A percentile compares a stretch with the other conserved stretches of the same genome.
Conservation (phyloP, 2,888 invertebrate species). For the Amphipoea oculea region DNA sequence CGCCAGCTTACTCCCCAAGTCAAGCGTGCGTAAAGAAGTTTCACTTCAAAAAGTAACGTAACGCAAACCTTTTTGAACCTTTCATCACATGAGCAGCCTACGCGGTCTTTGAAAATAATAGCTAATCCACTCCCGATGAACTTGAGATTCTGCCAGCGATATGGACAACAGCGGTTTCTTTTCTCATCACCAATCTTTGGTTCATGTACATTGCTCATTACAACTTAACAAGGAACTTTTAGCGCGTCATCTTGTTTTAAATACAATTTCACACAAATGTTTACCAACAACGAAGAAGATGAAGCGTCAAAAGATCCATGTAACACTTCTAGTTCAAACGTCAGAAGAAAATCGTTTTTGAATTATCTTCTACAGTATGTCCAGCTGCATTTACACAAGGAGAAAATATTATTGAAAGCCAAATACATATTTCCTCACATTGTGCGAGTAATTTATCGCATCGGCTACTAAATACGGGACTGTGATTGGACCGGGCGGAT, state of each 20-base stretch:
- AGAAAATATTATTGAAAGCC: neutral
- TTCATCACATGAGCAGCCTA: neutral
- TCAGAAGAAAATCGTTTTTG: neutral
- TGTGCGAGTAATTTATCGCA: neutral
- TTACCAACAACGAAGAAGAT: neutral
- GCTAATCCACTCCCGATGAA: neutral
- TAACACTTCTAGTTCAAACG: neutral
- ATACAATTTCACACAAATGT: neutral
- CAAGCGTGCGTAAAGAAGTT: too few species aligned
- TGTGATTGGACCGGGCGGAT: constrained; percentile 2
- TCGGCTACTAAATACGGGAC: neutral
- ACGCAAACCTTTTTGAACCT: neutral
- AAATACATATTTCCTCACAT: neutral
- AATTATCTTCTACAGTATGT: neutral
- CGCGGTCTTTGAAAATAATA: neutral
- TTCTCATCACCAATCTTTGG: neutral
- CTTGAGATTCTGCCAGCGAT: neutral
- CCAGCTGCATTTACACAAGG: neutral
- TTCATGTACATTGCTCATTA: neutral
- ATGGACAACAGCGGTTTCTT: neutral
- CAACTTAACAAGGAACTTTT: neutral
- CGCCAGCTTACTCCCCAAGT: too few species aligned
- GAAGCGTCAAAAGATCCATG: neutral
- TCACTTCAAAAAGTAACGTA: neutral
- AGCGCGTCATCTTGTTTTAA: neutral